Conservation (phyloP, 2,888 invertebrate genomes). For the Drosophila prostipennis region DNA sequence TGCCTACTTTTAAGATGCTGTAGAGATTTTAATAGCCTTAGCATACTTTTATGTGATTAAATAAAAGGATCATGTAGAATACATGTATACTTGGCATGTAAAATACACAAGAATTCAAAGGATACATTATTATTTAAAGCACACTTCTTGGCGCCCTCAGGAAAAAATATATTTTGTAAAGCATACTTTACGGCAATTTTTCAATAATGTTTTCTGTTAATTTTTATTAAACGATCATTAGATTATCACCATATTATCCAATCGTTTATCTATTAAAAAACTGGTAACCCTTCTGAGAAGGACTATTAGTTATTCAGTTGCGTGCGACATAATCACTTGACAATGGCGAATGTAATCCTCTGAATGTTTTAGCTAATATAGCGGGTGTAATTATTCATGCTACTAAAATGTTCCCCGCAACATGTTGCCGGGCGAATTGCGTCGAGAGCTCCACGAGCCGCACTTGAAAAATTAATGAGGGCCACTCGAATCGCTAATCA, state of each 20-base stretch:
- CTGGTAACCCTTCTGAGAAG: neutral
- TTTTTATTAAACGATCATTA: too few species aligned
- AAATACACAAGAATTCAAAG: neutral
- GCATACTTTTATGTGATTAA: constrained; percentile 1
- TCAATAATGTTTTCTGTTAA: too few species aligned
- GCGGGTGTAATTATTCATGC: constrained; percentile 31
- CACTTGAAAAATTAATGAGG: constrained; percentile 75
- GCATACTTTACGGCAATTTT: too few species aligned
- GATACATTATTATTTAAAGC: too few species aligned
- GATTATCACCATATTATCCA: too few species aligned
- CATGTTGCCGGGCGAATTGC: constrained; percentile 52
- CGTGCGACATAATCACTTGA: constrained; percentile 10
- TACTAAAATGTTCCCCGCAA: constrained; percentile 34
- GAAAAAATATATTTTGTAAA: too few species aligned
- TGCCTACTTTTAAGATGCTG: constrained; percentile 7
- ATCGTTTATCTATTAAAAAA: neutral
- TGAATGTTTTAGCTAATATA: constrained; percentile 9
- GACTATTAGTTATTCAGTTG: constrained; percentile 11
- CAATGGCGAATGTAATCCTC: neutral
- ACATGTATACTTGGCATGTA: neutral
- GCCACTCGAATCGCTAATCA: constrained; percentile 74
- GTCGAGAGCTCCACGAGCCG: constrained; percentile 47
- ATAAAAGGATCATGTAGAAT: neutral
- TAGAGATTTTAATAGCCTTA: neutral
- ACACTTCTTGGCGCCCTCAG: too few species aligned